These are phyloP conservation scores for Misgurnus mizolepis DNA, from an alignment of 2,113 vertebrate genomes.

Conservation along the genomic window DNA sequence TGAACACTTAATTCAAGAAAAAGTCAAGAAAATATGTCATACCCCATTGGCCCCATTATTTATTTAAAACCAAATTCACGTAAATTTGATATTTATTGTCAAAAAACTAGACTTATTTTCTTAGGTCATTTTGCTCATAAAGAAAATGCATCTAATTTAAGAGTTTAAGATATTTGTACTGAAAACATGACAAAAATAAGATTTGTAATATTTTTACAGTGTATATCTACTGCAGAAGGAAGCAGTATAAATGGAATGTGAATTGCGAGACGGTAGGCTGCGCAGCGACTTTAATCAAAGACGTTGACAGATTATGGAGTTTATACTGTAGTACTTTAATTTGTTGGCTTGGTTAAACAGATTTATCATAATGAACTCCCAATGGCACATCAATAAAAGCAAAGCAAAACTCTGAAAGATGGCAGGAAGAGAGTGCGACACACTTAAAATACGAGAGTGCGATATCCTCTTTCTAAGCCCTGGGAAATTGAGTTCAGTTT, in stretches of 20 bases:
- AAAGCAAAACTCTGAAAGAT: neutral
- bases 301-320: conserved; percentile 24
- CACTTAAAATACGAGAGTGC: conserved; percentile 38
- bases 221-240: neutral
- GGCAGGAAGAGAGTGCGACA: neutral
- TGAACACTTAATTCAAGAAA: no score
- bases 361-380: conserved; percentile 45
- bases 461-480: conserved; percentile 1
- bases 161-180: no score
- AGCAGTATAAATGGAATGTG: neutral
- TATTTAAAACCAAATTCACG: no score
- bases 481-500: conserved; percentile 3
- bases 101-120: no score
- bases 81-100: no score
- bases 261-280: neutral
- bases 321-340: conserved; percentile 7
- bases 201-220: no score
- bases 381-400: conserved; percentile 14
- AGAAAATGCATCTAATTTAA: no score
- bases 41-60: no score
- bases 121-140: no score
- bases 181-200: no score
- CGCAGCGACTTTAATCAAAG: conserved; percentile 6
- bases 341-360: conserved; percentile 32
- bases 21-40: no score